A percentile compares a stretch with the other conserved stretches of the same genome.
Evolutionary conservation across 2,113 vertebrate genomes (phyloP).

Genomic region (Amblyornis subalaris): DNA sequence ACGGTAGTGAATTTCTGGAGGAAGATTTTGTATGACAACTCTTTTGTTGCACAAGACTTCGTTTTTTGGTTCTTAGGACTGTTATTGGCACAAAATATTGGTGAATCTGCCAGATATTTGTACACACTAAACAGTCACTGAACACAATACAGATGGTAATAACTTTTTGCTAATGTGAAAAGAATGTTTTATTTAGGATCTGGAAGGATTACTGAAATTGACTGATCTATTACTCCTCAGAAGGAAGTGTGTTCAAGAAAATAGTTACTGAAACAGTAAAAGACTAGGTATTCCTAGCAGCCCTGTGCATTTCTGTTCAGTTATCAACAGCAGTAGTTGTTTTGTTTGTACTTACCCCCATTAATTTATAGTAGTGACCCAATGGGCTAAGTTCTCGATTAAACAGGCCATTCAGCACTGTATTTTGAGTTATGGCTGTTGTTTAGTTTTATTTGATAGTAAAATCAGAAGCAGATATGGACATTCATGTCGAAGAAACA

Average conservation of each 20-base stretch:
- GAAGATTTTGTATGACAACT: background rate
- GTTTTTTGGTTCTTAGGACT: slow-evolving; percentile 66
- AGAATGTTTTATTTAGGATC: slow-evolving; percentile 47
- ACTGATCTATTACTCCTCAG: background rate
- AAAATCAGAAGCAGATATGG: background rate
- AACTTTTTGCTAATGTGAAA: slow-evolving; percentile 57
- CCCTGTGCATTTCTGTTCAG: background rate
- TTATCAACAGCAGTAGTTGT: background rate
- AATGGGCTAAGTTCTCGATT: background rate
- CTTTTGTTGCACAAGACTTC: slow-evolving; percentile 62
- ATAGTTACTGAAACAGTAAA: background rate
- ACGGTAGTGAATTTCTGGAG: slow-evolving; percentile 30
- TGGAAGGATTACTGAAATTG: slow-evolving; percentile 18
- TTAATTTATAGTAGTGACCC: background rate
- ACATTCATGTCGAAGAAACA: background rate
- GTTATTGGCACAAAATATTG: slow-evolving; percentile 44
- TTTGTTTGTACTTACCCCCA: background rate
- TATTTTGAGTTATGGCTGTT: background rate
- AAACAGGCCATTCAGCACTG: background rate
- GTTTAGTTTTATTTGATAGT: background rate
- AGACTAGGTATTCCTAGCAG: background rate
- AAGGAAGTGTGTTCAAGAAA: slow-evolving; percentile 3
- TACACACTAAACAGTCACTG: slow-evolving; percentile 54
- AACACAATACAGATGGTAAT: slow-evolving; percentile 72
- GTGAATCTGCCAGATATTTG: slow-evolving; percentile 65